These are phyloP conservation scores for Lordiphosa andalusiaca DNA, from an alignment of 2,888 invertebrate genomes.

Conservation along the genomic window DNA sequence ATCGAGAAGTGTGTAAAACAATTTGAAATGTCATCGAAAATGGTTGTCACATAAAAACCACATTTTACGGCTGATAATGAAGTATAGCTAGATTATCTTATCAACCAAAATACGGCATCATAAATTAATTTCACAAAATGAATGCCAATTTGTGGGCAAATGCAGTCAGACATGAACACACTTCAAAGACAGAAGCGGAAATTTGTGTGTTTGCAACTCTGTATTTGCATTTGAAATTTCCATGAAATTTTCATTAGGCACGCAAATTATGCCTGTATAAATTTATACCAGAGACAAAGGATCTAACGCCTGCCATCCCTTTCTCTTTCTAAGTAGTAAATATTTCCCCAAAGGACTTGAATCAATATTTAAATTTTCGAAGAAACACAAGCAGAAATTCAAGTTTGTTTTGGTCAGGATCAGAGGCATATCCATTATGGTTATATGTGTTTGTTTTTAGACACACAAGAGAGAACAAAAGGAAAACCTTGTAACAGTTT, in stretches of 20 bases:
- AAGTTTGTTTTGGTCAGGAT: conserved; percentile 11
- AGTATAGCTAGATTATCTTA: conserved; percentile 26
- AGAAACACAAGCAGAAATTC: conserved; percentile 33
- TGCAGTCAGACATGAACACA: conserved; percentile 7
- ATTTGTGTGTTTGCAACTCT: conserved; percentile 6
- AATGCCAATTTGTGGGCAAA: conserved; percentile 1
- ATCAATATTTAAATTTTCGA: conserved; percentile 66
- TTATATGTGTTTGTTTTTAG: conserved; percentile 32
- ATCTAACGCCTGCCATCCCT: background rate
- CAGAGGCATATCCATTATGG: conserved; percentile 24
- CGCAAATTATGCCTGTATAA: conserved; percentile 58
- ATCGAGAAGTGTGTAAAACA: conserved; percentile 25
- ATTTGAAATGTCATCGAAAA: conserved; percentile 32
- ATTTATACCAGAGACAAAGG: conserved; percentile 39
- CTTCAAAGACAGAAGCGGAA: conserved; percentile 3
- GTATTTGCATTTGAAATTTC: conserved; percentile 48
- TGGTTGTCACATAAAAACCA: conserved; percentile 1
- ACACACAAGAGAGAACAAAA: conserved; percentile 38
- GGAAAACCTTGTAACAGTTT: conserved; percentile 66
- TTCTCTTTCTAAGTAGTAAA: conserved; percentile 32
- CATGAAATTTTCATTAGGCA: conserved; percentile 52
- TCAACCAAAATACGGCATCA: conserved; percentile 13
- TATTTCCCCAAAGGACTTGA: conserved; percentile 37
- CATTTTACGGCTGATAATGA: background rate
- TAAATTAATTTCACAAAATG: conserved; percentile 35